Percentiles rank a stretch among this genome's conserved stretches.
Evolutionary conservation across 2,113 vertebrate genomes (phyloP).

Genomic region (Macrotus californicus): DNA sequence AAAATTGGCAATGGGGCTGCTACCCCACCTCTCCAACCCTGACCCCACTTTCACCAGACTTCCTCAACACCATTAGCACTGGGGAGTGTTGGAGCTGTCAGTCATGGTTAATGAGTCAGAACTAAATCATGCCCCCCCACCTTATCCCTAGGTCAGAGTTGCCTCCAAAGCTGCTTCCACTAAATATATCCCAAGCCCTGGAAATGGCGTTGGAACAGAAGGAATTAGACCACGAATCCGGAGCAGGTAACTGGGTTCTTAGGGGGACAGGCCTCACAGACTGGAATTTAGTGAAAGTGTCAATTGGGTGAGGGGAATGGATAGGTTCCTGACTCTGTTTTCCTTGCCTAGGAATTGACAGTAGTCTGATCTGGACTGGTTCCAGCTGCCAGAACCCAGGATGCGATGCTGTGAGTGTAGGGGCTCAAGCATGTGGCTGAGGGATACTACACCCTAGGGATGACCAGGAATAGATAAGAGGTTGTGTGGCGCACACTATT

Average conservation of each 20-base stretch:
- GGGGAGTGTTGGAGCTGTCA: neutral
- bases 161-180: conserved; percentile 77
- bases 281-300: neutral
- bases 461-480: neutral
- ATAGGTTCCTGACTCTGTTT: conserved; percentile 45
- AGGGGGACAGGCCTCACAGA: neutral
- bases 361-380: conserved; percentile 68
- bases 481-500: neutral
- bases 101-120: neutral
- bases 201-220: conserved; percentile 83
- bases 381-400: conserved; percentile 91
- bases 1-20: neutral
- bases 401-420: conserved; percentile 89
- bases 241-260: conserved; percentile 57
- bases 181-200: conserved; percentile 84
- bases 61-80: neutral
- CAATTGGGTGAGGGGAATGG: neutral
- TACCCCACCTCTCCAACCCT: neutral
- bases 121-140: conserved; percentile 40
- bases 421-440: neutral
- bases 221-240: conserved; percentile 63
- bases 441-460: neutral
- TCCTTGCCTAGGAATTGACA: conserved; percentile 49
- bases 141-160: conserved; percentile 81
- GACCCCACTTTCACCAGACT: neutral